phyloP scores from a whole-genome alignment of 1,140 invertebrate species.

The Bilobella aurantiaca region DNA sequence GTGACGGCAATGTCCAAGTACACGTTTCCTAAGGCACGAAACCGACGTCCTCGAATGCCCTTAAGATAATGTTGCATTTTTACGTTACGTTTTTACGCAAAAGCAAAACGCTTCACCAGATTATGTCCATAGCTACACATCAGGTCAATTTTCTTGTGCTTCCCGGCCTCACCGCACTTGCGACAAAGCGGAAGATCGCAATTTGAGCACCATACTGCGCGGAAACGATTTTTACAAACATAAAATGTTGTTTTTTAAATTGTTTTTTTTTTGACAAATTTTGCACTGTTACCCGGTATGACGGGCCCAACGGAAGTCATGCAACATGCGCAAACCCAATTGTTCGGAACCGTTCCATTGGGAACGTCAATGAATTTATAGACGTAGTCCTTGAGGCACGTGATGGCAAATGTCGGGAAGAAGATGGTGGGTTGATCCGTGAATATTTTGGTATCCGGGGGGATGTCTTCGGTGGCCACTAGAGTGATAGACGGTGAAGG shows the following conservation, averaged over 20 bases:
- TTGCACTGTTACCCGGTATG: background rate
- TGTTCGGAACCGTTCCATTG: background rate
- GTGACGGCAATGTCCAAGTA: background rate
- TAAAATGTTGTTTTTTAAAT: background rate
- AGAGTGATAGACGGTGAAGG: too few species aligned
- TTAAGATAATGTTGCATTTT: background rate
- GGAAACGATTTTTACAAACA: background rate
- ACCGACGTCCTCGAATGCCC: background rate
- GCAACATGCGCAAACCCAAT: background rate
- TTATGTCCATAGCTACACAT: background rate
- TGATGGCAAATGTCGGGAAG: background rate
- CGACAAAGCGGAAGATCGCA: background rate
- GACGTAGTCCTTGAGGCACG: background rate
- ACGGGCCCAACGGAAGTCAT: background rate
- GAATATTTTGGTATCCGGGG: background rate
- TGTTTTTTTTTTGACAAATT: background rate
- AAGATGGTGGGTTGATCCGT: background rate
- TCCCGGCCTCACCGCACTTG: background rate
- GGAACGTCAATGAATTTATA: background rate
- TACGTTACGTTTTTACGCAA: background rate
- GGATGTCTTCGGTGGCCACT: background rate
- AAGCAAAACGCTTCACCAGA: background rate
- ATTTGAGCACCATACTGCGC: background rate
- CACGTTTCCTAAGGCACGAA: background rate
- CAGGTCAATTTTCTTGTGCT: background rate